phyloP scores from a whole-genome alignment of 1,140 invertebrate genomes.

The Hestina assimilis region DNA sequence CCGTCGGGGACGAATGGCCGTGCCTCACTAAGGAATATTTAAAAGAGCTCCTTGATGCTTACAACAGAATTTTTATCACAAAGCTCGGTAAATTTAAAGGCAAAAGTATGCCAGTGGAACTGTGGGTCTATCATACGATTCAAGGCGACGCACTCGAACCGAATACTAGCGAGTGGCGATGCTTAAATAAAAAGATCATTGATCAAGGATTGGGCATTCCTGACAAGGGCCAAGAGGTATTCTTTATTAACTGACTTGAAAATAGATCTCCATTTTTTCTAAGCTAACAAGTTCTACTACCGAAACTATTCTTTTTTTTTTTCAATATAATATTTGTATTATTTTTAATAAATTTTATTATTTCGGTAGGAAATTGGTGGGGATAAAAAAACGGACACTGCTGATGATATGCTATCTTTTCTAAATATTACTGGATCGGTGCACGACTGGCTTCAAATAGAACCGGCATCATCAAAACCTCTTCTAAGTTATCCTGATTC shows the following conservation, averaged over 20 bases:
- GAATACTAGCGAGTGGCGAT: constrained; percentile 73
- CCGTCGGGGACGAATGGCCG: constrained; percentile 77
- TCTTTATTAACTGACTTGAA: background rate
- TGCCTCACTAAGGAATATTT: constrained; percentile 75
- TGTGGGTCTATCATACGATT: constrained; percentile 75
- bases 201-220: constrained; percentile 79
- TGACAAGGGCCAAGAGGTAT: constrained; percentile 57
- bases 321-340: background rate
- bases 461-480: constrained; percentile 46
- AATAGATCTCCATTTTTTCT: too few species aligned
- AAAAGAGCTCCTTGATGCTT: constrained; percentile 72
- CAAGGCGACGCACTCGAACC: constrained; percentile 72
- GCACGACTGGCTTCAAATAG: constrained; percentile 58
- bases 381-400: background rate
- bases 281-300: too few species aligned
- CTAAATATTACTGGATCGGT: constrained; percentile 59
- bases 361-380: constrained; percentile 19
- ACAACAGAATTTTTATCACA: constrained; percentile 65
- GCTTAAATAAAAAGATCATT: constrained; percentile 77
- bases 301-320: background rate
- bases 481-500: constrained; percentile 23
- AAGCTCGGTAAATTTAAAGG: constrained; percentile 67
- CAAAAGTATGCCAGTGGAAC: constrained; percentile 77
- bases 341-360: background rate
- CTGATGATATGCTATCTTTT: constrained; percentile 47